Conservation (phyloP, 1,140 invertebrate species). For the Eumeta japonica region DNA sequence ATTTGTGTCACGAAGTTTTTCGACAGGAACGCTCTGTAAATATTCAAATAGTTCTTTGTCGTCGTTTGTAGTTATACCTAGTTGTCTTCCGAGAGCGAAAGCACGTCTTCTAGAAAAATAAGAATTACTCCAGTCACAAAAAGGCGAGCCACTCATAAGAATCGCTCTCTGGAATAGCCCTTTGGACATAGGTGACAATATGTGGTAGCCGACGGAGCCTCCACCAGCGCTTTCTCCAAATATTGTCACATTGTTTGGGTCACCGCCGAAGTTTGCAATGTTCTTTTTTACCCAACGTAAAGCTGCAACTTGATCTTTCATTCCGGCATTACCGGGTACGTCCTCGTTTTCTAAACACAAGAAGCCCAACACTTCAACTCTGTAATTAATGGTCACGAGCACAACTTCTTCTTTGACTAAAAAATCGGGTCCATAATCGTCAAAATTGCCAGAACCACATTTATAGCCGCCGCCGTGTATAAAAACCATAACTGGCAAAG, state of each 20-base stretch:
- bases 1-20: constrained; percentile 31
- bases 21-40: constrained; percentile 40
- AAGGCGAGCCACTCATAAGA: constrained; percentile 15
- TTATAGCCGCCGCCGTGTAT: constrained; percentile 69
- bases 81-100: constrained; percentile 24
- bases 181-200: constrained; percentile 32
- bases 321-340: constrained; percentile 67
- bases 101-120: constrained; percentile 17
- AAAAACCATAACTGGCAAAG: constrained; percentile 56
- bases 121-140: constrained; percentile 10
- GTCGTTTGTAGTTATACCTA: constrained; percentile 35
- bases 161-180: constrained; percentile 24
- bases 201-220: constrained; percentile 39
- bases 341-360: constrained; percentile 55
- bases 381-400: constrained; percentile 61
- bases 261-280: constrained; percentile 66
- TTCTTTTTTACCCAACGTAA: constrained; percentile 64
- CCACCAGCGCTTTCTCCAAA: constrained; percentile 61
- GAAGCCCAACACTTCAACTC: constrained; percentile 38
- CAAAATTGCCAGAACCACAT: constrained; percentile 55
- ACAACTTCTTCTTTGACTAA: constrained; percentile 63
- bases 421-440: constrained; percentile 61
- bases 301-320: constrained; percentile 66
- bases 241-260: constrained; percentile 61
- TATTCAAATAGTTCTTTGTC: constrained; percentile 40